These are phyloP conservation scores for Anoplopoma fimbria DNA, from an alignment of 2,113 vertebrate genomes.

Conservation along the genomic window DNA sequence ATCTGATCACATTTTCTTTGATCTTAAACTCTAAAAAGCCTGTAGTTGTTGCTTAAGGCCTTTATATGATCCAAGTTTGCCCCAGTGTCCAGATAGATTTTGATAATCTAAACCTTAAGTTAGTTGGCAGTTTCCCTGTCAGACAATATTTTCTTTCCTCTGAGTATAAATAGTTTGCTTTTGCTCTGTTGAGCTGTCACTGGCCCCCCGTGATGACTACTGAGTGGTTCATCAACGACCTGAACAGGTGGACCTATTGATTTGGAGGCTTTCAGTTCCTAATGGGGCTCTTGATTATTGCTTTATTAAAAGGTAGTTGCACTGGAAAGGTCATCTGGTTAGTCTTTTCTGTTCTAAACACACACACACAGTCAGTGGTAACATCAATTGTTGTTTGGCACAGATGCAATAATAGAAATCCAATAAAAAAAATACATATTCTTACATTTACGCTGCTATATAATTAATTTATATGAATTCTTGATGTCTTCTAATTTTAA, in stretches of 20 bases:
- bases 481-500: not conserved
- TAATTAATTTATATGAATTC: not conserved
- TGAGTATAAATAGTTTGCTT: conserved; percentile 40
- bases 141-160: conserved; percentile 62
- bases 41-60: conserved; percentile 5
- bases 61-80: conserved; percentile 8
- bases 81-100: conserved; percentile 25
- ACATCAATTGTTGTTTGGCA: not conserved
- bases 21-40: not conserved
- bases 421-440: not conserved
- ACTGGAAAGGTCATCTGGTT: conserved; percentile 43
- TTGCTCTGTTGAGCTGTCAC: conserved; percentile 43
- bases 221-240: conserved; percentile 54
- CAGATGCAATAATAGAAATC: not conserved
- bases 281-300: conserved; percentile 52
- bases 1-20: not conserved
- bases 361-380: not conserved
- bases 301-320: conserved; percentile 56
- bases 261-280: conserved; percentile 55
- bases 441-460: not conserved
- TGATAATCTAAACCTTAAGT: not conserved
- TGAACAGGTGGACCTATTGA: conserved; percentile 64
- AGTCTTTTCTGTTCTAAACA: conserved; percentile 37
- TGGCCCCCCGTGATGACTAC: conserved; percentile 17
- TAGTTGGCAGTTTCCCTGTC: conserved; percentile 37